Percentiles rank a stretch among this genome's conserved stretches.
Evolutionary conservation across 2,797 vertebrate species (phyloP).

Genomic region (Cuculus canorus): DNA sequence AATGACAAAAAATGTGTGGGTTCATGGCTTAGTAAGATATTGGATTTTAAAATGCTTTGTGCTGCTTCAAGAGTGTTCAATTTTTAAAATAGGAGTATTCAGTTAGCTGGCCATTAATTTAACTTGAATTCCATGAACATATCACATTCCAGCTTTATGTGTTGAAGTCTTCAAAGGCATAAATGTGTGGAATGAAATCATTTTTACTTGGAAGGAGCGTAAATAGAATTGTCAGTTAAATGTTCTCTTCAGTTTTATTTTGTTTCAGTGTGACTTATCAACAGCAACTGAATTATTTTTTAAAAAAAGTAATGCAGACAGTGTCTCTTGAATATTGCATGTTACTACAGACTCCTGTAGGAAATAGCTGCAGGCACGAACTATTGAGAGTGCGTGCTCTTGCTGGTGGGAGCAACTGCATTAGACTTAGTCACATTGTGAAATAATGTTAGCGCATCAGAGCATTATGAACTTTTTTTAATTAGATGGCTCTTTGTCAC

Average conservation of each 20-base stretch:
- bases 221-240: conserved; percentile 24
- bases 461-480: not conserved
- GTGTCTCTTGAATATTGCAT: conserved; percentile 42
- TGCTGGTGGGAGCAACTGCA: not conserved
- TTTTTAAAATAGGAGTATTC: not conserved
- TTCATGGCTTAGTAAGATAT: not conserved
- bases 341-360: not conserved
- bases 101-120: not conserved
- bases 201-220: conserved; percentile 13
- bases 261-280: not conserved
- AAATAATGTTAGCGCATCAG: not conserved
- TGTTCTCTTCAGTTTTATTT: not conserved
- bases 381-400: conserved; percentile 2
- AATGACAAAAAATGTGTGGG: not conserved
- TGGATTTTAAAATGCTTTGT: not conserved
- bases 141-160: not conserved
- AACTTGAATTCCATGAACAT: not conserved
- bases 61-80: not conserved
- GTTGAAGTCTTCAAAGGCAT: not conserved
- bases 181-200: not conserved
- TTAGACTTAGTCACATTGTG: not conserved
- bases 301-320: not conserved
- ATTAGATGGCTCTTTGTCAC: conserved; percentile 16
- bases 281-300: not conserved
- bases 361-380: conserved; percentile 39